These are phyloP conservation scores for Micronycteris hirsuta DNA, from an alignment of 2,113 vertebrate genomes.

Conservation along the genomic window DNA sequence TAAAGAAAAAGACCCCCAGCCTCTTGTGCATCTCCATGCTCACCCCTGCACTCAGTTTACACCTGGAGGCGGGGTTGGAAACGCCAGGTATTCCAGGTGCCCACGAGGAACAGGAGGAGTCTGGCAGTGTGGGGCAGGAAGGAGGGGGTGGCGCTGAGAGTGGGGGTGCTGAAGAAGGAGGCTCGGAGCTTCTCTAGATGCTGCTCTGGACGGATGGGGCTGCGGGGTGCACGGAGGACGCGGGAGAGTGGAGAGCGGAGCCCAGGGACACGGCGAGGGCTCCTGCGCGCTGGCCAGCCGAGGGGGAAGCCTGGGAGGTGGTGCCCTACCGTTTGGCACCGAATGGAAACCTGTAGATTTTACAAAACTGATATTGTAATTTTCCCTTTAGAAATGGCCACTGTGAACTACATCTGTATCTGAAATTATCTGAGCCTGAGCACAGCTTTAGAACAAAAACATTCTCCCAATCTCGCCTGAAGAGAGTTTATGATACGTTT, in stretches of 20 bases:
- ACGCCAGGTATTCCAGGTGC: background rate
- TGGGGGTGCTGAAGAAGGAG: background rate
- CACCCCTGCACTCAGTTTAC: background rate
- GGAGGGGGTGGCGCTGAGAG: background rate
- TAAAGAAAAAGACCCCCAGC: background rate
- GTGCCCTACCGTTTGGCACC: background rate
- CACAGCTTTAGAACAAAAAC: too few relatives aligned
- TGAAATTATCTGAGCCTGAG: background rate
- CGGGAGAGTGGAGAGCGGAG: background rate
- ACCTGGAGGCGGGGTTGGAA: background rate
- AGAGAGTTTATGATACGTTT: background rate
- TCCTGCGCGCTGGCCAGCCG: rapidly evolving
- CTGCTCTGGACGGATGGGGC: background rate
- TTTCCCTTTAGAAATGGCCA: background rate
- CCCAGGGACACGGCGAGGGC: background rate
- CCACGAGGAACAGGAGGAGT: too few relatives aligned
- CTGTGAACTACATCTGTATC: background rate
- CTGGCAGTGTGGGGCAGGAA: background rate
- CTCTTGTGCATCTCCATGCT: background rate
- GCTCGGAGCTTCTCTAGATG: background rate
- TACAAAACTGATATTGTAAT: background rate
- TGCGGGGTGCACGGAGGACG: background rate
- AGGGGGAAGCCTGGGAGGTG: background rate
- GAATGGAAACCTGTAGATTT: background rate
- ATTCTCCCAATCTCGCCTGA: background rate